These are phyloP conservation scores for Heliconius himera DNA, from an alignment of 1,140 invertebrate species.

Conservation along the genomic window DNA sequence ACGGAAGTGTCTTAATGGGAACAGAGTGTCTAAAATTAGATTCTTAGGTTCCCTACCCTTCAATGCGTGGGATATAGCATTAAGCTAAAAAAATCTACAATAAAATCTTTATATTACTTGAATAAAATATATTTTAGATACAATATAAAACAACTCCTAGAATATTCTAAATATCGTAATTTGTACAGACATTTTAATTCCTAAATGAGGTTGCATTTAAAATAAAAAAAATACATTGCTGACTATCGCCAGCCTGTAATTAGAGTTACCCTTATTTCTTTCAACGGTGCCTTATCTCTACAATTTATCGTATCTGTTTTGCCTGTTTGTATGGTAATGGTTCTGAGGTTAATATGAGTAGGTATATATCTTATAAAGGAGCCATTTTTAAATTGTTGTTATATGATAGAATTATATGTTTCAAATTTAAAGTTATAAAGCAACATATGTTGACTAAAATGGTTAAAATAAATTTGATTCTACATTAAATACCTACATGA, in stretches of 20 bases:
- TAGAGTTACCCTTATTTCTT: conserved; percentile 62
- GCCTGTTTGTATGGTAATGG: conserved; percentile 75
- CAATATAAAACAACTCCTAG: not conserved
- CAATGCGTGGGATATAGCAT: too few relatives aligned
- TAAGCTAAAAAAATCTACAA: not conserved
- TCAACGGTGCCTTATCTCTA: conserved; percentile 66
- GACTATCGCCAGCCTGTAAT: conserved; percentile 53
- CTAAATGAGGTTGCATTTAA: conserved; percentile 49
- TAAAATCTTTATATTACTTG: not conserved
- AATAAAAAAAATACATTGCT: conserved; percentile 43
- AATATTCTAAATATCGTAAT: not conserved
- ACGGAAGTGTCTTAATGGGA: too few relatives aligned
- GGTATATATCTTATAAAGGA: not conserved
- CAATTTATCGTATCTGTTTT: conserved; percentile 70
- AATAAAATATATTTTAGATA: not conserved
- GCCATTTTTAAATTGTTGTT: not conserved
- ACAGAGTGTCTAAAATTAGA: too few relatives aligned
- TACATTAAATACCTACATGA: too few relatives aligned
- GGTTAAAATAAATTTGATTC: too few relatives aligned
- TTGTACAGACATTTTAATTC: not conserved
- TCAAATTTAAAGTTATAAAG: too few relatives aligned
- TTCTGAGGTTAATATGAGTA: not conserved
- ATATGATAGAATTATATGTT: too few relatives aligned
- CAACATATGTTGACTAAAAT: too few relatives aligned
- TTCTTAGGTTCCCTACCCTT: too few relatives aligned